A percentile compares a stretch with the other conserved stretches of the same genome.
Conservation (phyloP, 2,797 vertebrate genomes). For the Catharus ustulatus region DNA sequence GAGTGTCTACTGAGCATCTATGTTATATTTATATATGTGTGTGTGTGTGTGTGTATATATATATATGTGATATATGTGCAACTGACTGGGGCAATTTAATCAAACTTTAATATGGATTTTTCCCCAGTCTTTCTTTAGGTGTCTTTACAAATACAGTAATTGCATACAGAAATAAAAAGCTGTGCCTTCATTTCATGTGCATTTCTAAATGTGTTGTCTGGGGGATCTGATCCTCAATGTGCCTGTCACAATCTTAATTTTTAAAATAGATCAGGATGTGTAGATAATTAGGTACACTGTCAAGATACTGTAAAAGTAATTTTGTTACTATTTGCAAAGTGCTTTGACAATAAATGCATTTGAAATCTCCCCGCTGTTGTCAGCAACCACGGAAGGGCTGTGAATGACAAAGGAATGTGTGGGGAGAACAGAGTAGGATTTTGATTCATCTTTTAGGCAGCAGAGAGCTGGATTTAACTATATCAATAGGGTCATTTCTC, state of each 20-base stretch:
- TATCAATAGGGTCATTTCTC: not conserved
- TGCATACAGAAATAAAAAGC: not conserved
- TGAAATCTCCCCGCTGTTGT: not conserved
- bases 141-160: not conserved
- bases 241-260: not conserved
- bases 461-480: not conserved
- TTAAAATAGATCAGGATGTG: not conserved
- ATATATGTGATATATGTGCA: not conserved
- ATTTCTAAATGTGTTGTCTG: not conserved
- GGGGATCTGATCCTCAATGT: not conserved
- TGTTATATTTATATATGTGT: too few relatives aligned
- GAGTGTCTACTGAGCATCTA: not conserved
- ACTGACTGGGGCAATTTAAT: not conserved
- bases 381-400: not conserved
- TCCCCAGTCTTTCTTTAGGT: not conserved
- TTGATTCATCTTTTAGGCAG: not conserved
- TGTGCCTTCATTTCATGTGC: not conserved
- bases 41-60: too few relatives aligned
- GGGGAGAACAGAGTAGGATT: not conserved
- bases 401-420: slow-evolving; percentile 3
- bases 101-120: not conserved
- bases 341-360: not conserved
- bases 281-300: not conserved
- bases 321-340: not conserved
- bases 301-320: not conserved